Evolutionary conservation across 2,113 vertebrate species (phyloP), one percentile per base, ranked within the genome.

Genomic region (Phaethon lepturus): DNA sequence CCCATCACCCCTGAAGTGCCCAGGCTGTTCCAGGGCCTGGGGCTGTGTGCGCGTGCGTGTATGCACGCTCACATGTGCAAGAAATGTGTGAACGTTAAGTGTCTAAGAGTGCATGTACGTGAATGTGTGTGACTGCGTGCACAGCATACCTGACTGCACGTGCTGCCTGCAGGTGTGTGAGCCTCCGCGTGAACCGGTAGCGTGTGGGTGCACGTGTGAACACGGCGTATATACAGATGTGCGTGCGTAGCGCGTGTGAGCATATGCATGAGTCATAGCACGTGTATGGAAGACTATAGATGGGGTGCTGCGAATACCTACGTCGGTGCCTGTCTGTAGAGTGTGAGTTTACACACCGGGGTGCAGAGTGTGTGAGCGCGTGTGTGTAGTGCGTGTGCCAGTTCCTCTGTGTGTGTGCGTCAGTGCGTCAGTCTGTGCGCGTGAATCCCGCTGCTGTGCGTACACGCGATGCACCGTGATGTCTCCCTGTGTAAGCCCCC

Each of bases 241-340:
- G 22, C 2, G 9, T 0, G 45, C 13, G 0, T 1, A 3, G 17
- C 0, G 16, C 0, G 22, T 10, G n/a, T 0, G 20, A 6, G 31
- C 29, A 3, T 8, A 11, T 1, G 18, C 40, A 3, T 0, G 66
- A 53, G 2, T 53, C 42, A 3, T 49, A 4, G 72, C 45, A 0
- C 0, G 25, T 0, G 3, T 1, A 1, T 1, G 42, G 14, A 7
- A 14, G 18, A 1, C 28, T 0, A 4, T 2, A 2, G 0, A 4
- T 0, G 6, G 53, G 15, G 71, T 0, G 76, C 69, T 5, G 79
- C 5, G 1, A 25, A 11, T 0, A 3, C 56, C 1, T 0, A 47
- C 16, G 13, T 17, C 73, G 6, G 49, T 0, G 38, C 49, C 52
- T 0, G 35, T 2, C 42, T 6, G 52, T 1, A 7, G 0, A 2